phyloP scores from a whole-genome alignment of 64 coral and sea anemone species.

The Catalaphyllia jardinei region DNA sequence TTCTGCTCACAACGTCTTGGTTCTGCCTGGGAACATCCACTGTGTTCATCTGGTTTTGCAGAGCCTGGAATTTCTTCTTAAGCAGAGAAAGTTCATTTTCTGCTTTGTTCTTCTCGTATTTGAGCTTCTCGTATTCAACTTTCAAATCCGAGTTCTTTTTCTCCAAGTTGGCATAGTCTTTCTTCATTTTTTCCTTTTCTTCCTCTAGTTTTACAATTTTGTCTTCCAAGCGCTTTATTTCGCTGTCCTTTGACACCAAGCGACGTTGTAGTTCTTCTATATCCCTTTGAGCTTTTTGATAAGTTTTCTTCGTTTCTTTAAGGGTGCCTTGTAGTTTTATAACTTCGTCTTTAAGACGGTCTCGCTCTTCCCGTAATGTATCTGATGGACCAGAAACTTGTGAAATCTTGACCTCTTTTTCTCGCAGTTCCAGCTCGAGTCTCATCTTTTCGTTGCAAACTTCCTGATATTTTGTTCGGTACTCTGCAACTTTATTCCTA shows the following conservation, averaged over 20 bases:
- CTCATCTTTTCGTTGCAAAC: slow-evolving; percentile 63
- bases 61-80: slow-evolving; percentile 72
- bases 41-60: slow-evolving; percentile 55
- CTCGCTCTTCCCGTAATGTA: slow-evolving; percentile 73
- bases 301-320: slow-evolving; percentile 62
- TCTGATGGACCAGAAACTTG: slow-evolving; percentile 62
- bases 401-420: slow-evolving; percentile 68
- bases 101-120: slow-evolving; percentile 67
- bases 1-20: slow-evolving; percentile 70
- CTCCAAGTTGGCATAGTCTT: slow-evolving; percentile 46
- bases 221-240: slow-evolving; percentile 70
- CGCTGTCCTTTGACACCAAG: slow-evolving; percentile 62
- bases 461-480: slow-evolving; percentile 68
- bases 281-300: slow-evolving; percentile 78
- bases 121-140: slow-evolving; percentile 71
- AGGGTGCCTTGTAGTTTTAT: slow-evolving; percentile 55
- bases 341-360: slow-evolving; percentile 75
- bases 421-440: slow-evolving; percentile 68
- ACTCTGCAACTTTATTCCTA: slow-evolving; percentile 66
- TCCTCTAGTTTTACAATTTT: slow-evolving; percentile 71
- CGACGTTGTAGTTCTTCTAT: slow-evolving; percentile 67
- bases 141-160: slow-evolving; percentile 65
- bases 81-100: slow-evolving; percentile 77
- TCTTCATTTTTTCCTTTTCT: slow-evolving; percentile 68
- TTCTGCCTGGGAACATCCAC: slow-evolving; percentile 30